Base-by-base conservation (phyloP, 2,797 vertebrate genomes). In the Geotrypetes seraphini region DNA sequence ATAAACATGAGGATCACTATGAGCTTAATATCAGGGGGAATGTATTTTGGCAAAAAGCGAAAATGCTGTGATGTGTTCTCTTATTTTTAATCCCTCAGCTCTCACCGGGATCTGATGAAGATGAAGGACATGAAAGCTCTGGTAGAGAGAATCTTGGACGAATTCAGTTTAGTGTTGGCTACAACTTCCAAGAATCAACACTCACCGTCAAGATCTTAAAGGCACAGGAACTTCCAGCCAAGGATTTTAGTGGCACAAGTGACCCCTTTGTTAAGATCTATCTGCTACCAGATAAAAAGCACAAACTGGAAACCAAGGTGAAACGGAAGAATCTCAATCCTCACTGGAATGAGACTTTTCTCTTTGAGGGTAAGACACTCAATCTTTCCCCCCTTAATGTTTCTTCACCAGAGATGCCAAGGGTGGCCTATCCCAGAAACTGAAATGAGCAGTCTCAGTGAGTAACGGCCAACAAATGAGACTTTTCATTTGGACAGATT, bases 221-320 rank as follows among this genome's bases (percentile, higher is more conserved):
- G 68, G 95, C 90, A 3, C 91, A 96, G 66, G 95, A 99, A 59
- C 77, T 99, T 58, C 95, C 95, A 0, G 95, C 95, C 28, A 99
- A 99, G 76, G 95, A 97, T 67, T 99, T 99, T 73, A 97, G 92
- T 0, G 95, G 95, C 53, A 99, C 95, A 57, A 97, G 93, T 3
- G 95, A 97, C 63, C 95, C 95, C 12, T 99, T 99, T 1, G 93
- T 97, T 65, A 99, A 98, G 82, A 88, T 99, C 65, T 97, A 97
- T 68, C 82, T 99, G 70, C 85, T 97, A 49, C 95, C 95, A 0
- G 95, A 99, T 78, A 99, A 99, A 79, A 99, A 99, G 84, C 88
- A 99, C 88, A 97, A 96, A 75, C 57, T 99, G 74, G 95, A 98
- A 80, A 99, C 95, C 61, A 99, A 99, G 83, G 93, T 97, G 63